Conservation (phyloP, 37 sponge, comb jelly and placozoan genomes). For the Hormiphora californensis region DNA sequence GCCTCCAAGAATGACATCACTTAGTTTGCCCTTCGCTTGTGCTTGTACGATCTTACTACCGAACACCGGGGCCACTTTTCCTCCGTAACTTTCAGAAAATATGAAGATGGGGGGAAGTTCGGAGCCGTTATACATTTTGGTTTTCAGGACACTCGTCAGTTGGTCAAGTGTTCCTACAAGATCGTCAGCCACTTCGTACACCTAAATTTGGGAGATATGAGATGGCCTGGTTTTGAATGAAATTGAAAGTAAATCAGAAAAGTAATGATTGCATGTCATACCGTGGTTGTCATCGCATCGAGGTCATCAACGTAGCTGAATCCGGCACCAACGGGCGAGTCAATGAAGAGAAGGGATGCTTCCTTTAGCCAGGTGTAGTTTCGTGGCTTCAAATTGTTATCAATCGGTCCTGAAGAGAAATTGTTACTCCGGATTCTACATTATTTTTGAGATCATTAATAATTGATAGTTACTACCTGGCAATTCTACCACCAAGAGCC, state of each 20-base stretch:
- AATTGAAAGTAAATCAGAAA: constrained; percentile 59
- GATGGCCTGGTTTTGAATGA: constrained; percentile 56
- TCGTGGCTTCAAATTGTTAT: constrained; percentile 63
- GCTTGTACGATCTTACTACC: constrained; percentile 56
- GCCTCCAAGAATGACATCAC: constrained; percentile 60
- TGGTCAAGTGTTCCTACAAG: constrained; percentile 18
- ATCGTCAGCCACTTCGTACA: constrained; percentile 46
- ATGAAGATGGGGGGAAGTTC: constrained; percentile 68
- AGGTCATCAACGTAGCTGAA: constrained; percentile 72
- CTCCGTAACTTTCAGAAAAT: constrained; percentile 86
- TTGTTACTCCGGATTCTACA: background rate
- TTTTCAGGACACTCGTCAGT: background rate
- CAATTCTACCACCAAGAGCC: background rate
- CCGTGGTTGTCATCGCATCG: constrained; percentile 63
- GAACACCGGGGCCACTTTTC: constrained; percentile 79
- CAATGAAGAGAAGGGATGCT: constrained; percentile 78
- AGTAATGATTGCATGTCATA: constrained; percentile 61
- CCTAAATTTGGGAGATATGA: no score
- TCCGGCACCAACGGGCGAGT: constrained; percentile 85
- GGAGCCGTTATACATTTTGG: constrained; percentile 1
- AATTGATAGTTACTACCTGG: background rate
- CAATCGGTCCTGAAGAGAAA: constrained; percentile 54
- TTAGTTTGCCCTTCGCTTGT: background rate
- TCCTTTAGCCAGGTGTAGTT: constrained; percentile 69
- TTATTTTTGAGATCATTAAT: background rate